Evolutionary conservation across 1,140 invertebrate species (phyloP).

Genomic region (Cydia amplana): DNA sequence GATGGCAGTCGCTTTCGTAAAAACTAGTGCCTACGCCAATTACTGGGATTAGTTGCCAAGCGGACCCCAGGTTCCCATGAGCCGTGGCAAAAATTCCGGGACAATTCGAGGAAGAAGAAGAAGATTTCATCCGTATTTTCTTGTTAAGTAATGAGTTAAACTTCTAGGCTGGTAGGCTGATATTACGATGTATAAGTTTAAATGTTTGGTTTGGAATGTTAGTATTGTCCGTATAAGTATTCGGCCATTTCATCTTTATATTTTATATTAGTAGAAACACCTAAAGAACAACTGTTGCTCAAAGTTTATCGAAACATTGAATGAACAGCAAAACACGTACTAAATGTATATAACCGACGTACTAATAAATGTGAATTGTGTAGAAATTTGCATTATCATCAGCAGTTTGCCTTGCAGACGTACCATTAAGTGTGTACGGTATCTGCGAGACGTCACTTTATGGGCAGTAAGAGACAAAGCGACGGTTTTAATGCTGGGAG

Average conservation of each 20-base stretch:
- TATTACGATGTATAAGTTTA: too few relatives aligned
- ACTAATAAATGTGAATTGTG: constrained; percentile 28
- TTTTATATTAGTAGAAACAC: background rate
- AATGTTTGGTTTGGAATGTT: too few relatives aligned
- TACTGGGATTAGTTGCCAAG: too few relatives aligned
- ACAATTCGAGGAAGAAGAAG: too few relatives aligned
- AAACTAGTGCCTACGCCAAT: too few relatives aligned
- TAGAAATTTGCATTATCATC: constrained; percentile 32
- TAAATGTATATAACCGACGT: background rate
- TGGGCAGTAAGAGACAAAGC: constrained; percentile 35
- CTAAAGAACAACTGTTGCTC: constrained; percentile 1
- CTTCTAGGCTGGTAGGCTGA: too few relatives aligned
- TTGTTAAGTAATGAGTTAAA: too few relatives aligned
- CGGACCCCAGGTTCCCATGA: too few relatives aligned
- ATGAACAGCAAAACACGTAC: background rate
- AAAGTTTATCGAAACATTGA: background rate
- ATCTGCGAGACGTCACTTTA: constrained; percentile 49
- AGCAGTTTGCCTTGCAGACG: constrained; percentile 26
- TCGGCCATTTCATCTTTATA: background rate
- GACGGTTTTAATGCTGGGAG: constrained; percentile 6
- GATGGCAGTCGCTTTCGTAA: too few relatives aligned
- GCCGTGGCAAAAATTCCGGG: too few relatives aligned
- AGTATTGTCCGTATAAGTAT: background rate
- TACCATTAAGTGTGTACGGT: constrained; percentile 33
- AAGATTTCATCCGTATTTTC: too few relatives aligned